Percentiles rank a stretch among this genome's conserved stretches.
These are phyloP conservation scores for Drosophila demipolita DNA, from an alignment of 2,888 invertebrate species.

Conservation along the genomic window DNA sequence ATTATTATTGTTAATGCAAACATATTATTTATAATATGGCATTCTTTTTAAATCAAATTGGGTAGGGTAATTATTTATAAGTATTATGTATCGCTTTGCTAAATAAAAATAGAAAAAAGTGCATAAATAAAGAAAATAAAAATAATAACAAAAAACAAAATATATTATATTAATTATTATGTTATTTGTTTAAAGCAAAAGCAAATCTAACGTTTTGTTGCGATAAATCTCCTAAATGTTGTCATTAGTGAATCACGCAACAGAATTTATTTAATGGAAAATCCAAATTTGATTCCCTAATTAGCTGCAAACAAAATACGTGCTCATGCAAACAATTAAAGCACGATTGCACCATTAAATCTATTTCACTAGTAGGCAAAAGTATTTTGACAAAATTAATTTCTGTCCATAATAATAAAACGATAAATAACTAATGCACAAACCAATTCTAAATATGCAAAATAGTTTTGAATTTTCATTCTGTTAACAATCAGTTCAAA, in stretches of 20 bases:
- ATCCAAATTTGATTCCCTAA: slow-evolving; percentile 14
- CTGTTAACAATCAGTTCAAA: background rate
- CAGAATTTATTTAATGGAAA: slow-evolving; percentile 18
- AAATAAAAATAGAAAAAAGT: background rate
- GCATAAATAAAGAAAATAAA: background rate
- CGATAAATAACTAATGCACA: background rate
- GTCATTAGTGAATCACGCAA: slow-evolving; percentile 12
- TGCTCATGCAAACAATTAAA: background rate
- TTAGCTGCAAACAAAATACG: slow-evolving; percentile 21
- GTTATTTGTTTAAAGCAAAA: no score
- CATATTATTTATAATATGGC: no score
- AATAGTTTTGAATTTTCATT: background rate
- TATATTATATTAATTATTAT: background rate
- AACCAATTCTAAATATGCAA: background rate
- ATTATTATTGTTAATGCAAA: background rate
- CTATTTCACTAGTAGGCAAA: background rate
- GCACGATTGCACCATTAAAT: background rate
- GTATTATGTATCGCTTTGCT: background rate
- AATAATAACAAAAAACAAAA: background rate
- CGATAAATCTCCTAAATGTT: slow-evolving; percentile 1
- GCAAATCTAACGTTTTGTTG: slow-evolving; percentile 25
- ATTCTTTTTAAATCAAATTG: background rate
- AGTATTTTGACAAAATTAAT: background rate
- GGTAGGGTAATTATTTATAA: background rate
- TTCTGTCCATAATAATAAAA: background rate